These are phyloP conservation scores for Myotis brandtii DNA, from an alignment of 2,113 vertebrate genomes.

Conservation along the genomic window DNA sequence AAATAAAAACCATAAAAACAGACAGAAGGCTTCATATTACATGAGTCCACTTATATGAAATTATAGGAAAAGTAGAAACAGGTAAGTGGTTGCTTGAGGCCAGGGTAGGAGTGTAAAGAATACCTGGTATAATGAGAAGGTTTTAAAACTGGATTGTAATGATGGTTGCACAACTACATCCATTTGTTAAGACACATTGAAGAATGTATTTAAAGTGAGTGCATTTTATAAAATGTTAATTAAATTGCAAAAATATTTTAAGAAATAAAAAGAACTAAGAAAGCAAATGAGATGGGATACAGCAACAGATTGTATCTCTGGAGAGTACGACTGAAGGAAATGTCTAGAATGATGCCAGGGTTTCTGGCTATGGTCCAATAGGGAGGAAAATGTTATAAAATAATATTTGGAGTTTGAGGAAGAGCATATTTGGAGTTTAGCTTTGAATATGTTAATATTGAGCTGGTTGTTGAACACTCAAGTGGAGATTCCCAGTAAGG, in stretches of 20 bases:
- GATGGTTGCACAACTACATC: neutral
- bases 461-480: neutral
- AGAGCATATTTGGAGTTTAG: neutral
- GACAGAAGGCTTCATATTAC: neutral
- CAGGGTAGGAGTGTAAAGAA: neutral
- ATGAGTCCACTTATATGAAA: neutral
- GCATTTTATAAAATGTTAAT: neutral
- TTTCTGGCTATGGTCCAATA: neutral
- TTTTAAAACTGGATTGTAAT: neutral
- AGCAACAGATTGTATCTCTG: neutral
- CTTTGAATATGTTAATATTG: slow-evolving; percentile 3
- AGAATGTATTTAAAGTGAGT: neutral
- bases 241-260: neutral
- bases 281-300: neutral
- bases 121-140: neutral
- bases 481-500: neutral
- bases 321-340: neutral
- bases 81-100: neutral
- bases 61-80: slow-evolving; percentile 20
- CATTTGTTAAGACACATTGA: neutral
- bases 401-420: slow-evolving; percentile 20
- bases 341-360: neutral
- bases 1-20: neutral
- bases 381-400: neutral
- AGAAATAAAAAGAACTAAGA: neutral